Conservation (phyloP, 2,888 invertebrate genomes). For the Glyphotaelius pellucidus region DNA sequence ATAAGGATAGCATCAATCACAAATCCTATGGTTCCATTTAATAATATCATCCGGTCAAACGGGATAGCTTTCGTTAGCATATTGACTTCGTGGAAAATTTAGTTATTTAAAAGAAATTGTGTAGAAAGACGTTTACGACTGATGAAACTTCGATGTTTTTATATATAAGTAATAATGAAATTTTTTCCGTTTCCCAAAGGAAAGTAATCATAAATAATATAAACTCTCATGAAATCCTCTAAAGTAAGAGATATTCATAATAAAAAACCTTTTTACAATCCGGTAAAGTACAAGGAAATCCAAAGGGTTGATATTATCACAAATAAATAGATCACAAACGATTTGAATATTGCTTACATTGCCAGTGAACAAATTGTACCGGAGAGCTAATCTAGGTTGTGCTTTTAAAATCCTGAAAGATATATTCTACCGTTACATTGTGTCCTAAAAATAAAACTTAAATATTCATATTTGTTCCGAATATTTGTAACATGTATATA, state of each 20-base stretch:
- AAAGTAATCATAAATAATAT: not conserved
- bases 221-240: not conserved
- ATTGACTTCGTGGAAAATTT: not conserved
- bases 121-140: not conserved
- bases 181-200: not conserved
- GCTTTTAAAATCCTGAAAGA: not conserved
- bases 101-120: not conserved
- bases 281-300: not conserved
- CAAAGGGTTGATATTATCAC: not conserved
- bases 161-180: not conserved
- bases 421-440: not conserved
- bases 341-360: not conserved
- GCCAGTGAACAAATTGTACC: not conserved
- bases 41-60: not conserved
- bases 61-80: not conserved
- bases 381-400: constrained; percentile 2
- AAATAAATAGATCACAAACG: not conserved
- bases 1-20: not conserved
- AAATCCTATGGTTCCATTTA: not conserved
- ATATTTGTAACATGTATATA: not conserved
- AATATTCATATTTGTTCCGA: not conserved
- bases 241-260: not conserved
- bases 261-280: not conserved
- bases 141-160: not conserved
- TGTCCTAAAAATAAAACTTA: not conserved